A percentile compares a stretch with the other conserved stretches of the same genome.
These are phyloP conservation scores for Benthosema pterotum DNA, from an alignment of 2,797 vertebrate genomes.

Conservation along the genomic window DNA sequence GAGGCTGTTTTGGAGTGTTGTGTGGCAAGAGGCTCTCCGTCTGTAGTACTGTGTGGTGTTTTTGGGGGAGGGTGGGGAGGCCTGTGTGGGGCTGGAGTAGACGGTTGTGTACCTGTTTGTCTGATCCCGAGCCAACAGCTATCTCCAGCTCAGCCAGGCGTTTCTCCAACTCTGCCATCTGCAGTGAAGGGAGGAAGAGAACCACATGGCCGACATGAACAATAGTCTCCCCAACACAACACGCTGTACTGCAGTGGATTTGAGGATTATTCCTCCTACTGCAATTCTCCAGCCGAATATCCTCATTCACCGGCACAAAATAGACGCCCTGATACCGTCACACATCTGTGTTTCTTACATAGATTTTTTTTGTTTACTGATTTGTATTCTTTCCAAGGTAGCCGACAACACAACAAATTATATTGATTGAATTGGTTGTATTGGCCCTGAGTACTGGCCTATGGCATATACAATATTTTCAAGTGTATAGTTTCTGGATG, in stretches of 20 bases:
- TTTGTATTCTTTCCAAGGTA: no score
- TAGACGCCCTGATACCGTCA: no score
- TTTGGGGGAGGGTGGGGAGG: background rate
- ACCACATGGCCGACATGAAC: slow-evolving; percentile 46
- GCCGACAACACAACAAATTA: no score
- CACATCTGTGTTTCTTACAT: no score
- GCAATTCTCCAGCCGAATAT: background rate
- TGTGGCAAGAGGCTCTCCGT: no score
- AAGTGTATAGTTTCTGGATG: no score
- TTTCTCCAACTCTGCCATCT: slow-evolving; percentile 93
- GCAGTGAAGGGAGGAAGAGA: slow-evolving; percentile 34
- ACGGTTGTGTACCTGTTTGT: slow-evolving; percentile 84
- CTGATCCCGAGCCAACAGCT: slow-evolving; percentile 86
- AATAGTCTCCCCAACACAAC: slow-evolving; percentile 34
- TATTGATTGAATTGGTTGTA: no score
- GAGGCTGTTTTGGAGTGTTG: no score
- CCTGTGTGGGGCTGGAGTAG: background rate
- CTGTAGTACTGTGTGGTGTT: no score
- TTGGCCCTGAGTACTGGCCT: no score
- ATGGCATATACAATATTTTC: no score
- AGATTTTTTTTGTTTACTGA: no score
- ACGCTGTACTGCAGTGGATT: background rate
- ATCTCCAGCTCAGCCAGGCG: slow-evolving; percentile 91
- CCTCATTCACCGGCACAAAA: background rate
- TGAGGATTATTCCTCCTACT: background rate